These are phyloP conservation scores for Hemiscyllium ocellatum DNA, from an alignment of 2,113 vertebrate species.

Conservation along the genomic window DNA sequence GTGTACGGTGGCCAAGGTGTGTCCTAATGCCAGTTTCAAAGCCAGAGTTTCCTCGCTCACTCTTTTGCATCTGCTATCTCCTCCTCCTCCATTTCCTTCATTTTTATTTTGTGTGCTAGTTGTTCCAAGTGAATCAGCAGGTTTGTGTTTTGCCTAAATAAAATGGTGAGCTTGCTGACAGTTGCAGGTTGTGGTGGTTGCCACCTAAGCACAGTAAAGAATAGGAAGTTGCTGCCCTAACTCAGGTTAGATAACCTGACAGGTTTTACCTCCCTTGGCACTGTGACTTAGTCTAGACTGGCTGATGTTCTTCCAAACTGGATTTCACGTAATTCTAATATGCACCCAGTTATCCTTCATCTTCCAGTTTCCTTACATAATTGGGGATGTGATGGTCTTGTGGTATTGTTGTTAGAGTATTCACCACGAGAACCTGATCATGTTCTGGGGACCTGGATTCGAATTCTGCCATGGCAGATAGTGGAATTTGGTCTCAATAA, in stretches of 20 bases:
- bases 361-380: neutral
- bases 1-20: neutral
- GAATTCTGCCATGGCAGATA: too few species aligned
- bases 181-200: neutral
- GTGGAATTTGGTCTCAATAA: too few species aligned
- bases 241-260: neutral
- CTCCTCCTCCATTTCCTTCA: neutral
- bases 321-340: neutral
- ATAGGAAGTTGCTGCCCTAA: neutral
- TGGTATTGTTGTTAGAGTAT: too few species aligned
- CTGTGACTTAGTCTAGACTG: neutral
- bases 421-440: too few species aligned
- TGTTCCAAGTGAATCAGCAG: neutral
- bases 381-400: too few species aligned
- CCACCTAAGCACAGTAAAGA: neutral
- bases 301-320: neutral
- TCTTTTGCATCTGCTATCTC: neutral
- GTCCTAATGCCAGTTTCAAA: neutral
- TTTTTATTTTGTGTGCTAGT: neutral
- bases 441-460: too few species aligned
- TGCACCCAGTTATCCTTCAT: neutral
- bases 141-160: neutral
- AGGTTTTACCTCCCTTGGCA: neutral
- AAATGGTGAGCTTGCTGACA: neutral
- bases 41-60: neutral